phyloP scores from a whole-genome alignment of 2,888 invertebrate genomes.

The Baccha elongata region DNA sequence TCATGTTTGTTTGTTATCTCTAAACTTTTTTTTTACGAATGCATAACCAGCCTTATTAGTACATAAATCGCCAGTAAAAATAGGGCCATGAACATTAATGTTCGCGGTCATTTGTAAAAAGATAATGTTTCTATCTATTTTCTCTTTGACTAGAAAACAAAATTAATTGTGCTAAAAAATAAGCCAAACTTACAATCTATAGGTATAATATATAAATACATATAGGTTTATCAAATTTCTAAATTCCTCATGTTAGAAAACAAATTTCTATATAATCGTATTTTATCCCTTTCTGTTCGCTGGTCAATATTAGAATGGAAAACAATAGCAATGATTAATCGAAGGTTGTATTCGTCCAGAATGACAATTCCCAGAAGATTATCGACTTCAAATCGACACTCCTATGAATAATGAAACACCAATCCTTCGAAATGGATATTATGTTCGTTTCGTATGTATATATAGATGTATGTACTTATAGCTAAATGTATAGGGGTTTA shows the following conservation, averaged over 20 bases:
- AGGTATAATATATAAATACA: too few species aligned
- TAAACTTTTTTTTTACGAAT: too few species aligned
- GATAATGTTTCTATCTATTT: too few species aligned
- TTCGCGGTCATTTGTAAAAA: too few species aligned
- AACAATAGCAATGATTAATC: slow-evolving; percentile 69
- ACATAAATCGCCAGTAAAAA: too few species aligned
- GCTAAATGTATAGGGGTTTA: not conserved
- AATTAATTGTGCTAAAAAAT: too few species aligned
- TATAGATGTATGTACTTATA: not conserved
- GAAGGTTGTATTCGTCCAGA: slow-evolving; percentile 66
- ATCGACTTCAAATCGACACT: slow-evolving; percentile 69
- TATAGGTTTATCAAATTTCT: slow-evolving; percentile 2
- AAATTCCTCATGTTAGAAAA: slow-evolving; percentile 7
- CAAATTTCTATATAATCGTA: slow-evolving; percentile 33
- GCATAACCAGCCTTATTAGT: too few species aligned
- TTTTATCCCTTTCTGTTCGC: slow-evolving; percentile 41
- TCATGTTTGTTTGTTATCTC: too few species aligned
- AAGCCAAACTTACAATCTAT: too few species aligned
- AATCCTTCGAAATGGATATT: slow-evolving; percentile 53
- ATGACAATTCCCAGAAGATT: slow-evolving; percentile 72
- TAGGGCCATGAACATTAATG: too few species aligned
- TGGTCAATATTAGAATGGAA: slow-evolving; percentile 67
- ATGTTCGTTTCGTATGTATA: not conserved
- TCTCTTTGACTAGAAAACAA: too few species aligned
- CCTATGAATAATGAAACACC: slow-evolving; percentile 71